phyloP scores from a whole-genome alignment of 2,888 invertebrate genomes.

The Keiferia lycopersicella region DNA sequence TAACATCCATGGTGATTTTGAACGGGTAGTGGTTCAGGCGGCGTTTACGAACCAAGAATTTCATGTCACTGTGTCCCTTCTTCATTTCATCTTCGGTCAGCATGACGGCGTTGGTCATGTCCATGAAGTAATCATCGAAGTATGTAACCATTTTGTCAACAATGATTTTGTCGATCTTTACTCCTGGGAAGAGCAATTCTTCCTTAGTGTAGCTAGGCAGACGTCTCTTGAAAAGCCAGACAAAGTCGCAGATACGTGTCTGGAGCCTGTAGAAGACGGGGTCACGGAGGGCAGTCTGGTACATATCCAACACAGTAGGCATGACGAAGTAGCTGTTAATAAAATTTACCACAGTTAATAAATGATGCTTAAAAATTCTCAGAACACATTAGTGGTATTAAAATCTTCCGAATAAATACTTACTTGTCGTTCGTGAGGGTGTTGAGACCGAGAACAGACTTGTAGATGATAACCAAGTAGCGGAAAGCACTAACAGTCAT shows the following conservation, averaged over 20 bases:
- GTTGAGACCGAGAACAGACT: conserved; percentile 70
- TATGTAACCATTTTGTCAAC: conserved; percentile 85
- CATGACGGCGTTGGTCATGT: conserved; percentile 82
- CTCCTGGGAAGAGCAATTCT: conserved; percentile 83
- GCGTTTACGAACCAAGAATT: conserved; percentile 79
- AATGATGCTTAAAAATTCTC: neutral
- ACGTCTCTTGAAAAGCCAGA: conserved; percentile 82
- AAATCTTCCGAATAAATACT: conserved; percentile 37
- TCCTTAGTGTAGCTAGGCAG: conserved; percentile 82
- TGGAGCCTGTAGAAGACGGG: conserved; percentile 87
- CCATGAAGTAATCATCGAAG: conserved; percentile 85
- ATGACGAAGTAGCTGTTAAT: conserved; percentile 69
- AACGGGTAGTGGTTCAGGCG: conserved; percentile 85
- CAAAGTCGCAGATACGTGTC: conserved; percentile 80
- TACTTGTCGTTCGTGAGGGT: conserved; percentile 62
- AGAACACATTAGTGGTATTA: no score
- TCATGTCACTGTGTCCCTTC: conserved; percentile 71
- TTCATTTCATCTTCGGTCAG: conserved; percentile 72
- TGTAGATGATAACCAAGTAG: conserved; percentile 79
- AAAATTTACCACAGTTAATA: neutral
- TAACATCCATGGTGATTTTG: conserved; percentile 77
- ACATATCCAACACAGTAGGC: conserved; percentile 83
- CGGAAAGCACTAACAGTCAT: conserved; percentile 77
- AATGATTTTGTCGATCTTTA: conserved; percentile 82
- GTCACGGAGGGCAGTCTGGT: conserved; percentile 85